These are phyloP conservation scores for Homarus gammarus DNA, from an alignment of 2,888 invertebrate species.

Conservation along the genomic window DNA sequence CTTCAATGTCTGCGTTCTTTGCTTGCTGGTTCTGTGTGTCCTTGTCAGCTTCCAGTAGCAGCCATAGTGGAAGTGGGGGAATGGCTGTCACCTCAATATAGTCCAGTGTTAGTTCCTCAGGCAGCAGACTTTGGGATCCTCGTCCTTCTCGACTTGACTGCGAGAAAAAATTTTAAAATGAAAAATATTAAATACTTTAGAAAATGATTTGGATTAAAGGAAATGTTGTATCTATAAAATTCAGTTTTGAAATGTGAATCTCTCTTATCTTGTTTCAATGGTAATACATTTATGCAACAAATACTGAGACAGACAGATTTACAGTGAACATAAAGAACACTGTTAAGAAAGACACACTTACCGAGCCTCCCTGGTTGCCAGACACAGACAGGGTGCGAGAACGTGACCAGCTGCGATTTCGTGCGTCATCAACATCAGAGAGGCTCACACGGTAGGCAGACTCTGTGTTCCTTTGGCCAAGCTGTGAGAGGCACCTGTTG, in stretches of 20 bases:
- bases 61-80: slow-evolving; percentile 97
- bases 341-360: no score
- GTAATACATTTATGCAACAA: no score
- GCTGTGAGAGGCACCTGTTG: slow-evolving; percentile 57
- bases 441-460: slow-evolving; percentile 79
- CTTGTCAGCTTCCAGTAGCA: slow-evolving; percentile 93
- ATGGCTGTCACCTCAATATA: slow-evolving; percentile 98
- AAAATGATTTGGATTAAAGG: not conserved
- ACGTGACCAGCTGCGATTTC: slow-evolving; percentile 90
- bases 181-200: not conserved
- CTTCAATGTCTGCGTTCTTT: slow-evolving; percentile 51
- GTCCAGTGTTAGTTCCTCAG: slow-evolving; percentile 92
- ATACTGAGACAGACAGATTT: no score
- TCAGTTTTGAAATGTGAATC: no score
- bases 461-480: slow-evolving; percentile 81
- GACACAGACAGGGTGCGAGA: slow-evolving; percentile 88
- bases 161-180: not conserved
- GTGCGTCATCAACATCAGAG: slow-evolving; percentile 83
- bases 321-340: no score
- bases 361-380: slow-evolving; percentile 61
- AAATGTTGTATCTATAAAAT: no score
- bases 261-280: no score
- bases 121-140: slow-evolving; percentile 87
- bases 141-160: slow-evolving; percentile 81
- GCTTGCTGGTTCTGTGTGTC: slow-evolving; percentile 77